Conservation (phyloP, 2,888 invertebrate species). For the Dermolepida albohirtum region DNA sequence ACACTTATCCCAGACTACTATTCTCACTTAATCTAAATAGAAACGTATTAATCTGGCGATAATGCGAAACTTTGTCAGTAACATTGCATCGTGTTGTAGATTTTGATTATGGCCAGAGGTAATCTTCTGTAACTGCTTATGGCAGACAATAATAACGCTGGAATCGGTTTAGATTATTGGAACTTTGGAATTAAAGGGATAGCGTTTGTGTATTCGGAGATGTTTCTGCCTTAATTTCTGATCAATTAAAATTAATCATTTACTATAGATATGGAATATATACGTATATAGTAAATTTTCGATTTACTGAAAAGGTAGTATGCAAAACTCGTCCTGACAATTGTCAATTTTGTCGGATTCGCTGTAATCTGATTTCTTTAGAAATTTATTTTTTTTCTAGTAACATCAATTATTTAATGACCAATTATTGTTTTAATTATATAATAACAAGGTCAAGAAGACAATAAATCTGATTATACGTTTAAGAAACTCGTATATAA, state of each 20-base stretch:
- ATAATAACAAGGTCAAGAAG: too few relatives aligned
- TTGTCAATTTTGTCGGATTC: too few relatives aligned
- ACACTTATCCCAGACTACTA: conserved; percentile 27
- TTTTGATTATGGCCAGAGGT: conserved; percentile 34
- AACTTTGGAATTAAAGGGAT: conserved; percentile 18
- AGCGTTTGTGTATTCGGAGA: conserved; percentile 4
- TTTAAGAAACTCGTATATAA: too few relatives aligned
- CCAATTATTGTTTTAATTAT: too few relatives aligned
- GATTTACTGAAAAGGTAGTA: too few relatives aligned
- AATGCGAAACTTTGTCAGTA: conserved; percentile 33
- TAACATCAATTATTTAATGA: too few relatives aligned
- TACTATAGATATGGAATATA: too few relatives aligned
- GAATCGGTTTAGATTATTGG: conserved; percentile 16
- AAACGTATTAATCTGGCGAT: conserved; percentile 34
- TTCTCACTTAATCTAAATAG: conserved; percentile 36
- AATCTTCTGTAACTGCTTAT: conserved; percentile 35
- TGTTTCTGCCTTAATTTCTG: conserved; percentile 8
- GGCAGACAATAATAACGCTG: conserved; percentile 24
- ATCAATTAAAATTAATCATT: neutral
- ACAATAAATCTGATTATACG: too few relatives aligned
- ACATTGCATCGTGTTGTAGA: conserved; percentile 34
- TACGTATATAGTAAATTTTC: too few relatives aligned
- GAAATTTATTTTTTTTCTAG: too few relatives aligned
- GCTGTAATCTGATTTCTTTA: too few relatives aligned
- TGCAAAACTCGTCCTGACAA: too few relatives aligned